Evolutionary conservation across 2,113 vertebrate species (phyloP), one percentile per base, ranked within the genome.

Genomic region (Himantopus leucocephalus): DNA sequence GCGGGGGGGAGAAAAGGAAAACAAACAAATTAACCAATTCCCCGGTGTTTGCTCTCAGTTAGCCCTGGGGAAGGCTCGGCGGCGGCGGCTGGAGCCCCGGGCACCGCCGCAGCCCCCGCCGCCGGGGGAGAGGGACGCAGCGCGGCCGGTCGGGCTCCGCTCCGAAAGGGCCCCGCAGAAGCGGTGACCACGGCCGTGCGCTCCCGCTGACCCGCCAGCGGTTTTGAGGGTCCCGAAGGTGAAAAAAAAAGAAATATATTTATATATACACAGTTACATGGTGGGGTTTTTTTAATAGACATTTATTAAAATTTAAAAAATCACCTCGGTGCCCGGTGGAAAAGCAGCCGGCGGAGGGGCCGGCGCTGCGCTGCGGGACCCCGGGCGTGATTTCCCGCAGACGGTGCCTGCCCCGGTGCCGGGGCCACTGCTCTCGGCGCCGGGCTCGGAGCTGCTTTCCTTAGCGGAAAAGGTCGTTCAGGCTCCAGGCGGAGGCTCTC

Each of bases 401-500:
- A 23, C 76, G 29, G 68, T 62, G 72, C 62, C 75, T 56, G 77
- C 37, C 62, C 81, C 77, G 88, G 88, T 85, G 76, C 90, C 87
- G 66, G 60, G 89, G 92, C 89, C 78, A 70, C 78, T 26, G 35
- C 66, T 60, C 92, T 90, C 79, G 92, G 83, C 92, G 79, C 87
- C 92, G 95, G 80, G 81, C 71, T 88, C 59, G 89, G 59, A n/a
- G 20, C 8, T 59, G 92, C 85, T 85, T 92, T 92, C 93, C 87
- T 77, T 53, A 59, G 68, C 91, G 89, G 96, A 92, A 96, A 94
- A 77, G 83, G 89, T 76, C 48, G 50, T n/a, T 94, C 56, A 20
- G 74, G 34, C 84, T 82, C 23, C 67, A 21, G 78, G 74, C 37
- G 45, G 81, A 94, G 88, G 39, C 90, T 92, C 53, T 47, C 43